Percentiles rank a stretch among this genome's conserved stretches.
Evolutionary conservation across 2,888 invertebrate species (phyloP).

Genomic region (Epinotia ramella): DNA sequence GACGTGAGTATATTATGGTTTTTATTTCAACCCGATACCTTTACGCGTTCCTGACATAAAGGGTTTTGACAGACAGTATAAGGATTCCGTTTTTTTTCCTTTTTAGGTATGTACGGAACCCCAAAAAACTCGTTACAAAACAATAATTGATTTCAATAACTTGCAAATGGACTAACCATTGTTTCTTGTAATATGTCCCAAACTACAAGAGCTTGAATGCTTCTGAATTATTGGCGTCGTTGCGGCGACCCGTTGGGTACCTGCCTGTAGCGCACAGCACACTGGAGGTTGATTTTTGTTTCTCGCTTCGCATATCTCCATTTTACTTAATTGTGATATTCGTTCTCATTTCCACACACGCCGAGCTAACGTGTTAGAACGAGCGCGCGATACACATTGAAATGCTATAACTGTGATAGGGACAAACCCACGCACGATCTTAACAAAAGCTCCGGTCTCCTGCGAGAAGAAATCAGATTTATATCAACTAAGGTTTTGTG

Average conservation of each 20-base stretch:
- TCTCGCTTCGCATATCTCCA: background rate
- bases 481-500: slow-evolving; percentile 55
- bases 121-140: no score
- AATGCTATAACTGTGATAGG: background rate
- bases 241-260: slow-evolving; percentile 54
- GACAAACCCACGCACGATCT: background rate
- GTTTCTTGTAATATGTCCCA: slow-evolving; percentile 24
- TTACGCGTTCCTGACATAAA: no score
- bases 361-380: background rate
- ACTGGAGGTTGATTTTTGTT: slow-evolving; percentile 18
- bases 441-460: slow-evolving; percentile 19
- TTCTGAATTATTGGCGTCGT: slow-evolving; percentile 66
- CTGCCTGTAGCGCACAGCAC: slow-evolving; percentile 44
- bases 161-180: background rate
- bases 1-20: no score
- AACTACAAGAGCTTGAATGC: slow-evolving; percentile 53
- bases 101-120: no score
- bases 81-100: no score
- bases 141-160: background rate
- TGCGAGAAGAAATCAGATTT: slow-evolving; percentile 58
- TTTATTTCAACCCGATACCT: no score
- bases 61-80: no score
- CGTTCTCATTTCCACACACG: background rate
- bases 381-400: background rate
- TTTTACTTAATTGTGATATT: background rate